These are phyloP conservation scores for Lithodes maja DNA, from an alignment of 2,888 invertebrate genomes.

Conservation along the genomic window DNA sequence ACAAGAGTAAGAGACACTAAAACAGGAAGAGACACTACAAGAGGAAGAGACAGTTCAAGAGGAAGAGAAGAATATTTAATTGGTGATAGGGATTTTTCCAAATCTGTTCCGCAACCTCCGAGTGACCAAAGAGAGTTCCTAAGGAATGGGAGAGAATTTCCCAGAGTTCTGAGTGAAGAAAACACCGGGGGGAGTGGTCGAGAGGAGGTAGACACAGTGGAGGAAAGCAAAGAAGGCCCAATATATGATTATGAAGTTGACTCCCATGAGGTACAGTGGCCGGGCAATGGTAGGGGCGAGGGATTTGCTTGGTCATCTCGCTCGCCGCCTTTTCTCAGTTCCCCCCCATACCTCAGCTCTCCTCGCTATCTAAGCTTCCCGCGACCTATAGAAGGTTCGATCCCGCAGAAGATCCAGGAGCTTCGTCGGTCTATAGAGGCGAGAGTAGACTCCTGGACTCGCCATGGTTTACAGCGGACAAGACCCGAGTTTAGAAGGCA, in stretches of 20 bases:
- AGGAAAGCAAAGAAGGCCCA: not conserved
- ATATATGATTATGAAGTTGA: not conserved
- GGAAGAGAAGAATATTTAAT: constrained; percentile 16
- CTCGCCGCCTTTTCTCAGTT: not conserved
- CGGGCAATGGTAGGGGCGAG: not conserved
- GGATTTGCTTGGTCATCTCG: not conserved
- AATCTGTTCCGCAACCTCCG: not conserved
- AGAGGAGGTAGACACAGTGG: constrained; percentile 2
- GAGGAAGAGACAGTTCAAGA: not conserved
- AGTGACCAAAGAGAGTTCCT: constrained; percentile 1
- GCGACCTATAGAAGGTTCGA: not conserved
- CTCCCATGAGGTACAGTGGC: not conserved
- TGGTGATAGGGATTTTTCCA: not conserved
- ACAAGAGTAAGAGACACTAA: not conserved
- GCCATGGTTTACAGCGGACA: constrained; percentile 41
- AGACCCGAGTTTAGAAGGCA: constrained; percentile 40
- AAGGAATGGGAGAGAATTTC: constrained; percentile 6
- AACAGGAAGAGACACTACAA: not conserved
- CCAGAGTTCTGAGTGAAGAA: constrained; percentile 16
- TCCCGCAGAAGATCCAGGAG: constrained; percentile 50
- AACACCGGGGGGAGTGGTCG: not conserved
- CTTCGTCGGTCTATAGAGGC: constrained; percentile 49
- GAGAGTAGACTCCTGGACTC: constrained; percentile 41
- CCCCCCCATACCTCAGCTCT: not conserved
- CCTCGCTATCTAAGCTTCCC: constrained; percentile 2